Evolutionary conservation across 2,113 vertebrate genomes (phyloP), one percentile per base, ranked within the genome.

Genomic region (Nesogale talazaci): DNA sequence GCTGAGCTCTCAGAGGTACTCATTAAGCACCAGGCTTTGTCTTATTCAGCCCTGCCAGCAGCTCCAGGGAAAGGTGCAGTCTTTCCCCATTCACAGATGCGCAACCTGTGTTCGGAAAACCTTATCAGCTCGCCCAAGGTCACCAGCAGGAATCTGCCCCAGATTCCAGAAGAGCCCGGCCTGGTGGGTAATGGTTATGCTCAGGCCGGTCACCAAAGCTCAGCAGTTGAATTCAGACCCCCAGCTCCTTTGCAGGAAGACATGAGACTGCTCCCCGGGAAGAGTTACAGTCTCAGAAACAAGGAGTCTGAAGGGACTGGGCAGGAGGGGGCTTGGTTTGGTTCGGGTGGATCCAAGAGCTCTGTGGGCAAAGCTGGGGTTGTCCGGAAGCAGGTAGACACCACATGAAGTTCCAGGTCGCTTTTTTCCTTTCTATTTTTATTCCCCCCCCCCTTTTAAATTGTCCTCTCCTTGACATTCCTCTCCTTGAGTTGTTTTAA

Each of bases 401-500:
- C 69, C 22, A 2, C 19, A 0, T 72, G 25, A 52, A 59, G 22
- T 61, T 67, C 80, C 75, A 27, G 46, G 10, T 20, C 15, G 6
- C 2, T 59, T 5, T 52, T 34, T 76, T 83, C 14, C 78, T 92
- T 79, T 79, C 90, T 1, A 40, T 69, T 40, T 92, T 93, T 91
- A 42, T 94, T n/a, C n/a, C n/a, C n/a, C n/a, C n/a, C n/a, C n/a
- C 77, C 76, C 83, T 70, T 29, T 61, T 61, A 61, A 61, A 25
- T 9, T 75, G 89, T 83, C 84, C 65, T 88, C 57, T 92, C 85
- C 83, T 89, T 91, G 78, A 80, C 82, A 89, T 75, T 61, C 78
- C 57, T 67, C n/a, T n/a, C n/a, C n/a, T n/a, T n/a, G n/a, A n/a
- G n/a, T n/a, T 4, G 34, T 67, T 93, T 84, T 85, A 42, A 94